Evolutionary conservation across 2,797 vertebrate genomes (phyloP), one percentile per base, ranked within the genome.

Genomic region (Esox lucius): DNA sequence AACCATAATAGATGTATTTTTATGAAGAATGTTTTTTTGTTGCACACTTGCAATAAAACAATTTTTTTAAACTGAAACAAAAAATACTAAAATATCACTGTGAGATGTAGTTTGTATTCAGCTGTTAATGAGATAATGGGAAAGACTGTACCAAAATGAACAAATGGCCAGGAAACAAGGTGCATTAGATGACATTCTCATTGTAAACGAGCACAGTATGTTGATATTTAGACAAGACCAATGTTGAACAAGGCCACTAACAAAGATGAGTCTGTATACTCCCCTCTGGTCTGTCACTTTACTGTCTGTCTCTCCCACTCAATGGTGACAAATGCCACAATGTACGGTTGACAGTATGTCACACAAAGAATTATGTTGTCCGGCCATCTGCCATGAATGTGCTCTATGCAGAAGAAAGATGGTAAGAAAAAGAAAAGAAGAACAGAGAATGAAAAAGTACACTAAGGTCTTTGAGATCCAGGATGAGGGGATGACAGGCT

Each of bases 391-490:
- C 61, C 61, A 26, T 64, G 35, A 87, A 81, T 77, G 65, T 75
- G 56, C 84, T 84, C 79, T 84, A 82, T 87, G 28, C 42, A 61
- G 82, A 39, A 73, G 70, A 81, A 73, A 73, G 66, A 80, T 66
- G 51, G 42, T 59, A 61, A 72, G 74, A 66, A 65, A 46, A 48
- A 22, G 75, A 64, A 64, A 73, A 71, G 42, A 64, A 64, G 73
- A 73, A 28, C 22, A 70, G 28, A 15, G 59, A 70, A 69, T 24
- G 73, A 59, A 53, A 86, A 77, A 86, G 78, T 80, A 83, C 85
- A 81, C 81, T 81, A 9, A 28, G 80, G 74, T 77, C 71, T 90
- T 91, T 92, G 89, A 92, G 70, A 33, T n/a, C 12, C 73, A 26
- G 68, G 78, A 88, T 83, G 74, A 91, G 86, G 76, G 35, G 35